Percentiles rank a stretch among this genome's conserved stretches.
These are phyloP conservation scores for Pristionchus japonicus DNA, from an alignment of 2,888 invertebrate genomes.

Conservation along the genomic window DNA sequence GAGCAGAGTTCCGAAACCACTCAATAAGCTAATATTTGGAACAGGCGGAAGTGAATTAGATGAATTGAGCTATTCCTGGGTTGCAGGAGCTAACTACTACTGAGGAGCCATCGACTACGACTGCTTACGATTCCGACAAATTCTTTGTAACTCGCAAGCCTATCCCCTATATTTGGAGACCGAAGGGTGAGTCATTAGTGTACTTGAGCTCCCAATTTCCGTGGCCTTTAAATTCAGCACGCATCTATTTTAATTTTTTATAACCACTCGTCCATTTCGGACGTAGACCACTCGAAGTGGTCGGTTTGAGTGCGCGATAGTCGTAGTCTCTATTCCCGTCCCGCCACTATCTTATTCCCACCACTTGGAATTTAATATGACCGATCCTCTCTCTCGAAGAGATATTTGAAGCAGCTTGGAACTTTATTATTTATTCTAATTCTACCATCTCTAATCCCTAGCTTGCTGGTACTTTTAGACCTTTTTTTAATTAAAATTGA, in stretches of 20 bases:
- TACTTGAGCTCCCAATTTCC: too few species aligned
- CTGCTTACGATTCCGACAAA: slow-evolving; percentile 56
- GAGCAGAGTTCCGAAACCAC: too few species aligned
- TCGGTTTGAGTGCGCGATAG: neutral
- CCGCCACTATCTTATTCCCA: neutral
- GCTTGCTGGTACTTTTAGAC: too few species aligned
- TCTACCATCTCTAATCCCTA: too few species aligned
- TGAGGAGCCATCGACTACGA: slow-evolving; percentile 50
- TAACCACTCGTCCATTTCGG: neutral
- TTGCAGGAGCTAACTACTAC: neutral
- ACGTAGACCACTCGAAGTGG: neutral
- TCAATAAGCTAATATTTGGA: too few species aligned
- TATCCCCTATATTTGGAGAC: slow-evolving; percentile 20
- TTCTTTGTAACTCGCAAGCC: slow-evolving; percentile 58
- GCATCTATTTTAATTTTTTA: neutral
- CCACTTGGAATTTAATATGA: neutral
- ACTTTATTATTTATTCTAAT: too few species aligned
- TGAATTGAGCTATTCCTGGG: too few species aligned
- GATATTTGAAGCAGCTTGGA: too few species aligned
- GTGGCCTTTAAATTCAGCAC: neutral
- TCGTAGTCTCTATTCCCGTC: neutral
- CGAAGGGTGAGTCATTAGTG: neutral
- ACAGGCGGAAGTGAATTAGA: too few species aligned
- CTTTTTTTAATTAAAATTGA: too few species aligned
- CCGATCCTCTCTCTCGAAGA: neutral